These are phyloP conservation scores for Coracias cyanogaster DNA, from an alignment of 2,797 vertebrate genomes.

Conservation along the genomic window DNA sequence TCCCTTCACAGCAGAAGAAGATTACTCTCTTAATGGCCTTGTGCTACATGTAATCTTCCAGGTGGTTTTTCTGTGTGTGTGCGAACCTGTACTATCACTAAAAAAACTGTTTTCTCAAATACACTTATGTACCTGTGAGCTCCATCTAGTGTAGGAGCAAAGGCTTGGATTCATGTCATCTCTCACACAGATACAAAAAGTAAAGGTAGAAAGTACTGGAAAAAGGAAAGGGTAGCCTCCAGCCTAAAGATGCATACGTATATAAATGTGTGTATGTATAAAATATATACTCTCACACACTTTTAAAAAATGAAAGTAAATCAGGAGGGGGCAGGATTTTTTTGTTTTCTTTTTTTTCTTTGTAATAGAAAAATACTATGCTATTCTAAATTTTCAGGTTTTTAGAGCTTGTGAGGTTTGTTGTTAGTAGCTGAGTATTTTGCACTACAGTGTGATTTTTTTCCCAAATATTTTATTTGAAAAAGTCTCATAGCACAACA, in stretches of 20 bases:
- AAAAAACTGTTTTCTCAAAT: background rate
- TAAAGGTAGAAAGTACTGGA: background rate
- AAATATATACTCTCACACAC: fast-evolving
- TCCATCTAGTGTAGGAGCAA: background rate
- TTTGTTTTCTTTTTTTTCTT: background rate
- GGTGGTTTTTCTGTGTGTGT: background rate
- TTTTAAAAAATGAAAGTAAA: background rate
- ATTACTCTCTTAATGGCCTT: background rate
- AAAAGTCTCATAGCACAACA: background rate
- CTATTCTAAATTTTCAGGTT: background rate
- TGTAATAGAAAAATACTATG: background rate
- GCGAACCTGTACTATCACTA: background rate
- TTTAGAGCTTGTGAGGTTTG: background rate
- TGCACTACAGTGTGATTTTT: background rate
- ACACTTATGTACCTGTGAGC: background rate
- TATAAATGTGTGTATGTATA: background rate
- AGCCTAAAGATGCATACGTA: background rate
- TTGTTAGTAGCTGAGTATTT: background rate
- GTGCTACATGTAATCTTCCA: background rate
- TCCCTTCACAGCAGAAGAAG: background rate
- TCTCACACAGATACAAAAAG: background rate
- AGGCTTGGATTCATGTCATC: background rate
- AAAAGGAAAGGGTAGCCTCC: background rate
- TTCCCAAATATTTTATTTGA: background rate
- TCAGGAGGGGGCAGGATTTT: background rate